Evolutionary conservation across 2,888 invertebrate species (phyloP).

Genomic region (Macrosiphum euphorbiae): DNA sequence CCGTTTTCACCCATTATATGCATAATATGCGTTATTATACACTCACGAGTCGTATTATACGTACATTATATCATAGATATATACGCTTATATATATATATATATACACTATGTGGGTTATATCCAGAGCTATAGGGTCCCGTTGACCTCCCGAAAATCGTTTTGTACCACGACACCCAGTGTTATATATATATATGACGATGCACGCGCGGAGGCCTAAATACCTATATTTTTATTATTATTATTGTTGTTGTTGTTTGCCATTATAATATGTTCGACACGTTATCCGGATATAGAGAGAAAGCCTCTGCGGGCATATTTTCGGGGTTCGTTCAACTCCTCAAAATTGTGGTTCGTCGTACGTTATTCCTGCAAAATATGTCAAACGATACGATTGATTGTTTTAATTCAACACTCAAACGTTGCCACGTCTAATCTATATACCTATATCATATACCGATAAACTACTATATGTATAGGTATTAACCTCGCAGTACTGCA

Average conservation of each 20-base stretch:
- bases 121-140: neutral
- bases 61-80: neutral
- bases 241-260: neutral
- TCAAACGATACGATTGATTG: neutral
- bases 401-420: neutral
- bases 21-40: neutral
- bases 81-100: neutral
- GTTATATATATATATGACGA: neutral
- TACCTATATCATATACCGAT: neutral
- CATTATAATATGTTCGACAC: neutral
- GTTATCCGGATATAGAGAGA: constrained; percentile 5
- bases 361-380: neutral
- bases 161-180: neutral
- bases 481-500: neutral
- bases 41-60: neutral
- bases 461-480: neutral
- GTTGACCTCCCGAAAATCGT: neutral
- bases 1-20: constrained; percentile 49
- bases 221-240: neutral
- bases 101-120: neutral
- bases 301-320: neutral
- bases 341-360: neutral
- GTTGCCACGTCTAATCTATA: neutral
- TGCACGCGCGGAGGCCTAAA: neutral
- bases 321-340: constrained; percentile 9